Evolutionary conservation across 1,140 invertebrate species (phyloP).

Genomic region (Laupala kohalensis): DNA sequence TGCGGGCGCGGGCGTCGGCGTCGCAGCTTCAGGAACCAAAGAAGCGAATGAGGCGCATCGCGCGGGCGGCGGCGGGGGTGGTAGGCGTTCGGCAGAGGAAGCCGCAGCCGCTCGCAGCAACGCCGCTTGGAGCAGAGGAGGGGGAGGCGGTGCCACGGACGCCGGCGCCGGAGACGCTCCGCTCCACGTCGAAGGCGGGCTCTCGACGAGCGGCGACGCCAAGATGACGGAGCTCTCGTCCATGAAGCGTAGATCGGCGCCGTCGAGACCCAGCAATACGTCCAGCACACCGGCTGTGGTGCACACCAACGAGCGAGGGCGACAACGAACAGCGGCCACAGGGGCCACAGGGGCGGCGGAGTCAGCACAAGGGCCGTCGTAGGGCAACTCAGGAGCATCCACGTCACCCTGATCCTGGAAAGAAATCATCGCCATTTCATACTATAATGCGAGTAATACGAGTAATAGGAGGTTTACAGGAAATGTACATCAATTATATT

Average conservation of each 20-base stretch:
- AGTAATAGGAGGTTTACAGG: too few relatives aligned
- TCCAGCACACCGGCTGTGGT: slow-evolving; percentile 50
- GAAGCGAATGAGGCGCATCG: too few relatives aligned
- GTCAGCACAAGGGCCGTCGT: too few relatives aligned
- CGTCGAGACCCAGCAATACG: slow-evolving; percentile 59
- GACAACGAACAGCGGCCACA: slow-evolving; percentile 13
- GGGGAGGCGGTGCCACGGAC: slow-evolving; percentile 18
- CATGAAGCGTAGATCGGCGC: slow-evolving; percentile 72
- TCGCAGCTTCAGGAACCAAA: neutral
- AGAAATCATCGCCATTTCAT: too few relatives aligned
- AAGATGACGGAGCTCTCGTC: slow-evolving; percentile 78
- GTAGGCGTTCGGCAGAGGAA: slow-evolving; percentile 24
- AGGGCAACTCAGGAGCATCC: too few relatives aligned
- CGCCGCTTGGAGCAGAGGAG: slow-evolving; percentile 51
- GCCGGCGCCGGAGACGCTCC: slow-evolving; percentile 30
- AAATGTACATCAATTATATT: too few relatives aligned
- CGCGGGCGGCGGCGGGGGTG: slow-evolving; percentile 21
- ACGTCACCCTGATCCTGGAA: too few relatives aligned
- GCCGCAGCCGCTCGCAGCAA: slow-evolving; percentile 48
- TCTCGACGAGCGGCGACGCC: slow-evolving; percentile 51
- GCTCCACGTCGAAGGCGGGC: slow-evolving; percentile 47
- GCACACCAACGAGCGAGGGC: slow-evolving; percentile 38
- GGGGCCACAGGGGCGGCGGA: neutral
- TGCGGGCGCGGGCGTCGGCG: neutral
- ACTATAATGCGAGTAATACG: too few relatives aligned